phyloP scores from a whole-genome alignment of 2,888 invertebrate species.

The Cryptocheilus praepositus region DNA sequence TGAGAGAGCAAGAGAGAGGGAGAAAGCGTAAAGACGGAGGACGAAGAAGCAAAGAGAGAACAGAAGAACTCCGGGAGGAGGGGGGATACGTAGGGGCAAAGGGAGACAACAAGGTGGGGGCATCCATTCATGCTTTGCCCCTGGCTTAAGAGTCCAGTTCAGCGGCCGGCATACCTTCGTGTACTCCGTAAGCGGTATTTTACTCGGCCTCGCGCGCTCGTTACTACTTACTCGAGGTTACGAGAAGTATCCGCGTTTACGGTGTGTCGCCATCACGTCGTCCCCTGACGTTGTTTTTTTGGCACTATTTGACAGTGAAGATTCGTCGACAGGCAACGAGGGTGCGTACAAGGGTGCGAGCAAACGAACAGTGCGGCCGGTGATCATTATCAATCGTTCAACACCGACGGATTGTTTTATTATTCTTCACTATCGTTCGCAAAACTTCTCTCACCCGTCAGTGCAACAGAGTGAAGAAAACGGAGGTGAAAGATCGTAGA shows the following conservation, averaged over 20 bases:
- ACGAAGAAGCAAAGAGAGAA: conserved; percentile 25
- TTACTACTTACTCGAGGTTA: conserved; percentile 1
- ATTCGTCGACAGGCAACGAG: no score
- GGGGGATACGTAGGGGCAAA: conserved; percentile 37
- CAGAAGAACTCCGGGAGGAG: conserved; percentile 8
- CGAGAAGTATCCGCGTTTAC: not conserved
- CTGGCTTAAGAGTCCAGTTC: conserved; percentile 71
- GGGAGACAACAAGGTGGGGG: conserved; percentile 60
- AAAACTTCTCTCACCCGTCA: not conserved
- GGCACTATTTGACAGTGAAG: no score
- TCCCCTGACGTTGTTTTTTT: not conserved
- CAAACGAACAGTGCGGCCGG: no score
- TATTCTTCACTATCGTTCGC: conserved; percentile 7
- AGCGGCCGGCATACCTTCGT: conserved; percentile 69
- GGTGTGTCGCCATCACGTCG: not conserved
- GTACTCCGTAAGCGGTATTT: conserved; percentile 53
- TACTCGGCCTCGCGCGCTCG: conserved; percentile 12
- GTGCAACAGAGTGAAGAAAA: no score
- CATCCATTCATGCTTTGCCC: conserved; percentile 73
- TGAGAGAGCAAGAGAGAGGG: conserved; percentile 38
- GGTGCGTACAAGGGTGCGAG: no score
- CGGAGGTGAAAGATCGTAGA: no score
- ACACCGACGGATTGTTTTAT: no score
- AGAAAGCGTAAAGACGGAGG: conserved; percentile 15
- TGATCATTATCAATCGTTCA: no score